Conservation (phyloP, 2,797 vertebrate genomes). For the Pempheris klunzingeri region DNA sequence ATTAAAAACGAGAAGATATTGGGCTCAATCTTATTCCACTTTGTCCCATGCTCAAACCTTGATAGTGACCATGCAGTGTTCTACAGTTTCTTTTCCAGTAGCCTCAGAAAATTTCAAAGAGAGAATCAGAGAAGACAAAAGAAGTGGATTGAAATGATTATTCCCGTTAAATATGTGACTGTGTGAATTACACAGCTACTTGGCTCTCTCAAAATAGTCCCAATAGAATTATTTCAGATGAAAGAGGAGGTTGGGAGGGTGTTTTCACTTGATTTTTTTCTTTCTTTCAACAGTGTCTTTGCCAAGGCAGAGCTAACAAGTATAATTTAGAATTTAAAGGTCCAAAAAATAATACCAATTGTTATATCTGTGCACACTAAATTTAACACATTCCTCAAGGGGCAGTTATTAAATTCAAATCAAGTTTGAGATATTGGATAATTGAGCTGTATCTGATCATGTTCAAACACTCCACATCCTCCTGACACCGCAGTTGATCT, state of each 20-base stretch:
- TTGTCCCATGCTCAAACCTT: conserved; percentile 20
- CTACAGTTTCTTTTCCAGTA: conserved; percentile 28
- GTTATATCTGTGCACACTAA: conserved; percentile 37
- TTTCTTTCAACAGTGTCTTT: conserved; percentile 54
- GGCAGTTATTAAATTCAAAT: conserved; percentile 1
- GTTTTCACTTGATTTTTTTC: conserved; percentile 54
- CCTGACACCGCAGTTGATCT: conserved; percentile 30
- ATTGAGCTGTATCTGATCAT: conserved; percentile 3
- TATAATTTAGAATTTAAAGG: conserved; percentile 38
- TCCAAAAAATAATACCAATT: conserved; percentile 51
- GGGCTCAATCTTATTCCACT: neutral
- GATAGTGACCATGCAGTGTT: conserved; percentile 24
- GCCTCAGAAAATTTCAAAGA: conserved; percentile 36
- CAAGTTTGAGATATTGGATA: conserved; percentile 5
- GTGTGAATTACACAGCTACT: conserved; percentile 68
- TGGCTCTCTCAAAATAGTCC: conserved; percentile 66
- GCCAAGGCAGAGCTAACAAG: conserved; percentile 46
- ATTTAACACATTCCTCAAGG: conserved; percentile 35
- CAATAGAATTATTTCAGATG: conserved; percentile 68
- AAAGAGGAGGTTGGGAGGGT: conserved; percentile 53
- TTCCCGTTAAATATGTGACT: conserved; percentile 66
- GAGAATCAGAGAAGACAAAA: conserved; percentile 56
- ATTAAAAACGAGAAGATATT: conserved; percentile 3
- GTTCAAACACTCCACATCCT: conserved; percentile 35
- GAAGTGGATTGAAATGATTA: conserved; percentile 60